These are phyloP conservation scores for Pterocles orientalis DNA, from an alignment of 2,113 vertebrate genomes.

Conservation along the genomic window DNA sequence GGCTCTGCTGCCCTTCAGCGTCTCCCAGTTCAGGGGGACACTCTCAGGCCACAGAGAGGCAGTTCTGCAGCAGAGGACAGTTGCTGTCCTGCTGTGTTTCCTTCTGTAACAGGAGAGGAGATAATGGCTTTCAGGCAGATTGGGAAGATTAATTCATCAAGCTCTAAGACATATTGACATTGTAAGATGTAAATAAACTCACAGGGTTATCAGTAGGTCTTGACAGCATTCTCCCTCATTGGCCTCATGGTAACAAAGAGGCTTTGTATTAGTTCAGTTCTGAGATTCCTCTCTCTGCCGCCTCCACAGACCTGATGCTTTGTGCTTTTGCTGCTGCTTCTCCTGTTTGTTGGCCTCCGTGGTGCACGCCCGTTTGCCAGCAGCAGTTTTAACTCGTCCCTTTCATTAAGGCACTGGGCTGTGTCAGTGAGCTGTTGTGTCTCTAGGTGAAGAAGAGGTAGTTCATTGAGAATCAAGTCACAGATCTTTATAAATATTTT, in stretches of 20 bases:
- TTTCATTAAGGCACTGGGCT: background rate
- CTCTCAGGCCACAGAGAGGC: accelerated
- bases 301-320: background rate
- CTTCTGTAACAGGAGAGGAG: background rate
- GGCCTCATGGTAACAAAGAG: background rate
- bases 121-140: background rate
- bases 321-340: background rate
- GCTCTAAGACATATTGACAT: accelerated
- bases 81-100: background rate
- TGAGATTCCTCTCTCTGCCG: background rate
- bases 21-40: background rate
- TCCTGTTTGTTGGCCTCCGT: background rate
- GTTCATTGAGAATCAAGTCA: background rate
- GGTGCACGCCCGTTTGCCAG: background rate
- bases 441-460: background rate
- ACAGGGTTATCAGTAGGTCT: background rate
- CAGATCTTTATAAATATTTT: background rate
- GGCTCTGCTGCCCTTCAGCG: accelerated
- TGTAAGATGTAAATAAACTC: background rate
- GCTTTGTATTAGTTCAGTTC: conserved; percentile 11
- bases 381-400: background rate
- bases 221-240: background rate
- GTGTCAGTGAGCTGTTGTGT: background rate
- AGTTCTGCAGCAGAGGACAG: too few relatives aligned
- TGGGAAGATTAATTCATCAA: background rate